Percentiles rank a stretch among this genome's conserved stretches.
Conservation (phyloP, 2,888 invertebrate genomes). For the Cyaniris semiargus region DNA sequence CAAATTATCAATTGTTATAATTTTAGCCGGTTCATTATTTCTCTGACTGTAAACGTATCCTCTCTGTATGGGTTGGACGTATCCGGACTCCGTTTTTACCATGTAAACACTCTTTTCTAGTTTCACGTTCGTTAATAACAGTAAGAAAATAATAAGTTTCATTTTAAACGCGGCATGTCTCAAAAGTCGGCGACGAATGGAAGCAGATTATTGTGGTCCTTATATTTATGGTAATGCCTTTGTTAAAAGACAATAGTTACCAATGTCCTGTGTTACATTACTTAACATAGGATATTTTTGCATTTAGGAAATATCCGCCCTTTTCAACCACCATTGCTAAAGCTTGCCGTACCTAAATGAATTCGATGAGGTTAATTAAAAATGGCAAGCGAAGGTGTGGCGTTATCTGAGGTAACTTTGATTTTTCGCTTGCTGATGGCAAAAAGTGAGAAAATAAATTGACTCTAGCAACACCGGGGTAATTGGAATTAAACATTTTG, state of each 20-base stretch:
- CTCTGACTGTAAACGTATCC: conserved; percentile 53
- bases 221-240: conserved; percentile 64
- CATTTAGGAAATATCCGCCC: not conserved
- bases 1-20: conserved; percentile 42
- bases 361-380: not conserved
- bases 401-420: too few species aligned
- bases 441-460: too few species aligned
- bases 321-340: not conserved
- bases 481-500: too few species aligned
- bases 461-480: too few species aligned
- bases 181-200: not conserved
- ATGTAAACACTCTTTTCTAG: conserved; percentile 46
- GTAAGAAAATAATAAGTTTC: conserved; percentile 52
- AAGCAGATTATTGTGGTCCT: conserved; percentile 41
- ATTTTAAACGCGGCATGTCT: conserved; percentile 53
- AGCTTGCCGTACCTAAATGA: not conserved
- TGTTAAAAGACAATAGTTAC: conserved; percentile 58
- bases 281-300: not conserved
- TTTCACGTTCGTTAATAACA: conserved; percentile 51
- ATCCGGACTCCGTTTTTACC: not conserved
- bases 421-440: too few species aligned
- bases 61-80: conserved; percentile 1
- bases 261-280: conserved; percentile 54
- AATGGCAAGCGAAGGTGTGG: not conserved
- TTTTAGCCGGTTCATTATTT: conserved; percentile 45